Percentiles rank a stretch among this genome's conserved stretches.
Evolutionary conservation across 1,140 invertebrate genomes (phyloP).

Genomic region (Babylonia areolata): DNA sequence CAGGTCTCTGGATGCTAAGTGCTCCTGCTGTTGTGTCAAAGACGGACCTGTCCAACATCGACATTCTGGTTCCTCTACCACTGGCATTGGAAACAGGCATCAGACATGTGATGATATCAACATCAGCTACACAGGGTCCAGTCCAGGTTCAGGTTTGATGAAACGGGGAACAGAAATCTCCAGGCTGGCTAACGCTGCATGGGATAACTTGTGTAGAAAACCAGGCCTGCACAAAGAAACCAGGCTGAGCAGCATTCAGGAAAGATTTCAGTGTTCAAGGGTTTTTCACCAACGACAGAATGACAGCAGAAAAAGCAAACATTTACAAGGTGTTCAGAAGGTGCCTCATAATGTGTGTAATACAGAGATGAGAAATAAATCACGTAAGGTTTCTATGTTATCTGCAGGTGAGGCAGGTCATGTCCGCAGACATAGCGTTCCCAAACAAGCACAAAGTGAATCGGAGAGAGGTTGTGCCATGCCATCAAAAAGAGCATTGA

Average conservation of each 20-base stretch:
- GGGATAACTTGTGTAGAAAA: background rate
- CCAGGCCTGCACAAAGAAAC: background rate
- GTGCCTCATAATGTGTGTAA: no score
- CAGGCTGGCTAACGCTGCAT: no score
- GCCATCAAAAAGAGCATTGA: background rate
- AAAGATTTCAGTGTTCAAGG: background rate
- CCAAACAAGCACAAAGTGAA: background rate
- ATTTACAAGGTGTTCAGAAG: background rate
- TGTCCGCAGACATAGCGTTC: background rate
- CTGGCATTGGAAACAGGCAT: background rate
- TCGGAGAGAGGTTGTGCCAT: background rate
- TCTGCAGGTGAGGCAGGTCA: background rate
- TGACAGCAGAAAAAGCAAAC: background rate
- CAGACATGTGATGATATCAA: background rate
- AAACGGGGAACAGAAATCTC: background rate
- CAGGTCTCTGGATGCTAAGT: conserved; percentile 24
- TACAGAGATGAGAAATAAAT: no score
- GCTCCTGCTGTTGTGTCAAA: background rate
- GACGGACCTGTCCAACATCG: background rate
- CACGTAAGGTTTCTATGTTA: background rate
- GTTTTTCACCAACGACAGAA: background rate
- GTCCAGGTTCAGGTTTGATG: background rate
- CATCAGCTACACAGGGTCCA: background rate
- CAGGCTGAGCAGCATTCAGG: background rate
- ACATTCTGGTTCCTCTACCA: background rate